Evolutionary conservation across 2,797 vertebrate species (phyloP).

Genomic region (Esox masquinongy): DNA sequence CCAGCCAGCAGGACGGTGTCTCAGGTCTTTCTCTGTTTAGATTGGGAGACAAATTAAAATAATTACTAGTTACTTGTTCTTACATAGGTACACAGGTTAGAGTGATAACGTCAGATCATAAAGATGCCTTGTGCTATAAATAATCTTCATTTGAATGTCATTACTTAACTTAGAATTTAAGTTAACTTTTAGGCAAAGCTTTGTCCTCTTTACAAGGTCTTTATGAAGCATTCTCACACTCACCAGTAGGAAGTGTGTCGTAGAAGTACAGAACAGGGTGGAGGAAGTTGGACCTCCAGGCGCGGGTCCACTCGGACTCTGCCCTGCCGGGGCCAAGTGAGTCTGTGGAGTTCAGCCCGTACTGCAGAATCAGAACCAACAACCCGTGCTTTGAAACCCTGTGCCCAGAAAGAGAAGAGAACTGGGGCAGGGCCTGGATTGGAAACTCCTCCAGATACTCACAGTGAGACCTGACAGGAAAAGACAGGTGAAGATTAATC

Average conservation of each 20-base stretch:
- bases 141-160: neutral
- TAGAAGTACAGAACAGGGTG: constrained; percentile 96
- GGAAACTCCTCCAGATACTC: constrained; percentile 94
- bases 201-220: neutral
- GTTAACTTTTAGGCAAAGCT: neutral
- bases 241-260: constrained; percentile 85
- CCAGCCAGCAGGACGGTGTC: constrained; percentile 80
- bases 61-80: neutral
- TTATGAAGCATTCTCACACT: constrained; percentile 31
- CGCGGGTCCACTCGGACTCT: constrained; percentile 86
- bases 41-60: neutral
- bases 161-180: neutral
- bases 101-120: neutral
- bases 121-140: neutral
- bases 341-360: constrained; percentile 92
- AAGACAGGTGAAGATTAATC: neutral
- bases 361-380: constrained; percentile 89
- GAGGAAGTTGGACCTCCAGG: constrained; percentile 94
- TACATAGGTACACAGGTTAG: neutral
- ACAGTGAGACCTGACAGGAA: constrained; percentile 68
- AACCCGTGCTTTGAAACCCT: constrained; percentile 80
- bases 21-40: constrained; percentile 81
- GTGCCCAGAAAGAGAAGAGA: constrained; percentile 77
- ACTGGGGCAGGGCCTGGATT: constrained; percentile 80
- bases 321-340: constrained; percentile 86